A percentile compares a stretch with the other conserved stretches of the same genome.
Conservation (phyloP, 2,113 vertebrate genomes). For the Otis tarda region DNA sequence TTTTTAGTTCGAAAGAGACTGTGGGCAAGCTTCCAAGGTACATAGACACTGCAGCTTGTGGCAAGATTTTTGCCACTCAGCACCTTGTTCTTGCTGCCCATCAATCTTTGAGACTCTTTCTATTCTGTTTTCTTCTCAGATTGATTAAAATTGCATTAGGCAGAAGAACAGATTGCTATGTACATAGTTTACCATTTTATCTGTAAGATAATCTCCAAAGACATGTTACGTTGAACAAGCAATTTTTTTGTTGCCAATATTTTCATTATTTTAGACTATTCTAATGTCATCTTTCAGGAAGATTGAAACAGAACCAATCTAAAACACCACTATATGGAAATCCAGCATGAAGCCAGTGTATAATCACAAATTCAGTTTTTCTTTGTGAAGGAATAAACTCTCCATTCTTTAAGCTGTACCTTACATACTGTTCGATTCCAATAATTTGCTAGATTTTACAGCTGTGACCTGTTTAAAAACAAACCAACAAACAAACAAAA, state of each 20-base stretch:
- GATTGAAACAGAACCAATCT: not conserved
- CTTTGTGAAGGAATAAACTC: not conserved
- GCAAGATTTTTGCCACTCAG: not conserved
- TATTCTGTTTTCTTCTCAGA: not conserved
- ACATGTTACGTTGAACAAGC: not conserved
- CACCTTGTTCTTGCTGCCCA: not conserved
- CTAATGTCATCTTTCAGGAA: not conserved
- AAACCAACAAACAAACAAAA: not conserved
- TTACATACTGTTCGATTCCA: not conserved
- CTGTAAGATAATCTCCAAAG: not conserved
- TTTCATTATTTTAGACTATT: conserved; percentile 2
- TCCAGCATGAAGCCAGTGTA: not conserved
- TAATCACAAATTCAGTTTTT: not conserved
- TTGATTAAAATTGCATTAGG: conserved; percentile 13
- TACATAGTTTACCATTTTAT: not conserved
- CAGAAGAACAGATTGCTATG: not conserved
- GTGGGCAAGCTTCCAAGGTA: not conserved
- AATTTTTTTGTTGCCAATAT: not conserved
- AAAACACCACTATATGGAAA: not conserved
- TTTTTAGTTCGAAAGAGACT: not conserved
- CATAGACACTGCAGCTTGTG: not conserved
- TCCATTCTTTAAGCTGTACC: not conserved
- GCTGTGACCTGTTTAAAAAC: not conserved
- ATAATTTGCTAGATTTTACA: not conserved
- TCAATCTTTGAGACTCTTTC: not conserved